phyloP scores from a whole-genome alignment of 2,113 vertebrate species.

The Sapajus apella region DNA sequence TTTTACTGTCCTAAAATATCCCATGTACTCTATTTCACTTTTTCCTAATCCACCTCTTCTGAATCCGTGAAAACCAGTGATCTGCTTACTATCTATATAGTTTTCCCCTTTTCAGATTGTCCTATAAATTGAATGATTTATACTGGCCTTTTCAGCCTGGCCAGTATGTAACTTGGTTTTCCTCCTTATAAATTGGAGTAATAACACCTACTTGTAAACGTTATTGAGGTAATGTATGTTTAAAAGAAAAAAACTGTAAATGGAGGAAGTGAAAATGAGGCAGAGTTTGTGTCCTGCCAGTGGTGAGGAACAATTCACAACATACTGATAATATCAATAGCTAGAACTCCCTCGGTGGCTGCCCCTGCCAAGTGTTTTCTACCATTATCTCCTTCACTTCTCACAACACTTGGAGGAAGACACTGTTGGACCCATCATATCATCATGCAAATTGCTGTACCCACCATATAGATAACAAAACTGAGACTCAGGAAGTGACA shows the following conservation, averaged over 20 bases:
- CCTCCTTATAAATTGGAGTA: neutral
- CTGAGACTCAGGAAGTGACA: neutral
- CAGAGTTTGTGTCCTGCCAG: neutral
- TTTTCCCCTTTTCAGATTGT: neutral
- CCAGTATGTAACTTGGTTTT: neutral
- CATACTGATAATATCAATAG: neutral
- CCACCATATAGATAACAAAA: neutral
- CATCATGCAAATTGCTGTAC: neutral
- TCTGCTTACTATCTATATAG: neutral
- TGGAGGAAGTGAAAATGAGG: neutral
- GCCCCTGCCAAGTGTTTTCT: neutral
- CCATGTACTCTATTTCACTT: neutral
- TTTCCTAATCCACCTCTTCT: neutral
- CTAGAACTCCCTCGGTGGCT: neutral
- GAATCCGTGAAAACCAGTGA: neutral
- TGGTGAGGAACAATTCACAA: neutral
- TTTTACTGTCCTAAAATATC: neutral
- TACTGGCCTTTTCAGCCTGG: neutral
- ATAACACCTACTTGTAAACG: neutral
- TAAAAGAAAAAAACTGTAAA: neutral
- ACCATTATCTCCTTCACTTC: neutral
- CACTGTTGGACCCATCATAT: neutral
- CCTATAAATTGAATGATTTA: neutral
- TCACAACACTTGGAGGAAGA: neutral
- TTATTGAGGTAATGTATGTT: neutral